phyloP scores from a whole-genome alignment of 2,888 invertebrate species.

The Galeruca laticollis region DNA sequence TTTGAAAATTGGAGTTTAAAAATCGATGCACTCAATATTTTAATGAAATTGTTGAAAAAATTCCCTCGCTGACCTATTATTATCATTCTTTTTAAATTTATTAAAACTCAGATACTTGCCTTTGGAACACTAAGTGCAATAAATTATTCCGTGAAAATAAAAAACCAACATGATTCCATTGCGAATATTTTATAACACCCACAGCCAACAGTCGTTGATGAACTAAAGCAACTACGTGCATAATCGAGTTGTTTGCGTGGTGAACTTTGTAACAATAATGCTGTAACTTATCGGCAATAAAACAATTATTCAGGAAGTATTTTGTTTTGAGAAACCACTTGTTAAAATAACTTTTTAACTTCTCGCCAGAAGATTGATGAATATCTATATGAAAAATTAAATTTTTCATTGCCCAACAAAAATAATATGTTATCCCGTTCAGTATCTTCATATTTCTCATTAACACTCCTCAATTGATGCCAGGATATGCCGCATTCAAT shows the following conservation, averaged over 20 bases:
- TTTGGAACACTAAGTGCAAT: background rate
- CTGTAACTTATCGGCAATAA: background rate
- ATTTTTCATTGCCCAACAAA: no score
- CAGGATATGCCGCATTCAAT: no score
- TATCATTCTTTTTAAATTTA: no score
- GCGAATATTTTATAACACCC: slow-evolving; percentile 3
- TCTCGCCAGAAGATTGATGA: background rate
- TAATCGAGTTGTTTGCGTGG: background rate
- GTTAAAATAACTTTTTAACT: background rate
- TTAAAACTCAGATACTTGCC: no score
- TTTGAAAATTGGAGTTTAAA: no score
- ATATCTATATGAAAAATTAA: no score
- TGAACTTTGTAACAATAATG: background rate
- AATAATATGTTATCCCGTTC: no score
- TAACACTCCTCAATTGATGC: no score
- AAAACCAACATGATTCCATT: background rate
- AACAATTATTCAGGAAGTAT: slow-evolving; percentile 1
- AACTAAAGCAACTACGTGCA: slow-evolving; percentile 2
- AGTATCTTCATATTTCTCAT: no score
- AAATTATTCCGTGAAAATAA: background rate
- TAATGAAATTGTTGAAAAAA: no score
- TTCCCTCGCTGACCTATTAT: no score
- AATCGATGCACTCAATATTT: no score
- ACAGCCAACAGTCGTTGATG: background rate
- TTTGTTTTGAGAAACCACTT: background rate